Evolutionary conservation across 2,797 vertebrate species (phyloP), one percentile per base, ranked within the genome.

Genomic region (Iguana delicatissima): DNA sequence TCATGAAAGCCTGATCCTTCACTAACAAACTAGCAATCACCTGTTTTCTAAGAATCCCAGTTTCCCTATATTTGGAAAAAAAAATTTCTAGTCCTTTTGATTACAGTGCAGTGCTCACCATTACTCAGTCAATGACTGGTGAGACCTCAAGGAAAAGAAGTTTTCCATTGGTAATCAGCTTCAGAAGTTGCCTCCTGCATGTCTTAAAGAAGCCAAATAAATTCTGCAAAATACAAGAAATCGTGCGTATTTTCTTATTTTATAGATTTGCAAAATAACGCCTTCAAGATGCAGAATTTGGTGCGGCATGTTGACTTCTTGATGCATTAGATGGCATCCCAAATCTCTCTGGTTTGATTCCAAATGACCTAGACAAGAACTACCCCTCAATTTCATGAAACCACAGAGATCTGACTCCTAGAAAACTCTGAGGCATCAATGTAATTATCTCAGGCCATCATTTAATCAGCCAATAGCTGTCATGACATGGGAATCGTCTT

Each of bases 391-490:
- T 84, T 77, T 84, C 72, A 38, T 52, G 52, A 9, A 52, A 57
- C 50, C 14, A 35, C 20, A 18, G 14, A 84, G 59, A 38, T 5
- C 26, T 2, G 16, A 52, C 14, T 42, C 38, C n/a, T 38, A 46
- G 1, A 6, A 57, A 77, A n/a, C 18, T 72, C 35, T 42, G n/a
- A 7, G 73, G 74, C 13, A 2, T 73, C 73, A 20, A 0, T 22
- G 14, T 16, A 3, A 73, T 73, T 46, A 73, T 14, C 35, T 86
- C 16, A 14, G 77, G 77, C 32, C 29, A 62, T 0, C 6, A 62
- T 85, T 6, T 86, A 92, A 93, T 84, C 91, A 83, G 93, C 87
- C 92, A 88, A 42, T 57, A 87, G 42, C 62, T 69, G 67, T 83
- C 90, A 90, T 80, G 86, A 62, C 80, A 59, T 29, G n/a, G 10